A percentile compares a stretch with the other conserved stretches of the same genome.
Conservation (phyloP, 37 sponge, comb jelly and placozoan genomes). For the Crambe crambe region DNA sequence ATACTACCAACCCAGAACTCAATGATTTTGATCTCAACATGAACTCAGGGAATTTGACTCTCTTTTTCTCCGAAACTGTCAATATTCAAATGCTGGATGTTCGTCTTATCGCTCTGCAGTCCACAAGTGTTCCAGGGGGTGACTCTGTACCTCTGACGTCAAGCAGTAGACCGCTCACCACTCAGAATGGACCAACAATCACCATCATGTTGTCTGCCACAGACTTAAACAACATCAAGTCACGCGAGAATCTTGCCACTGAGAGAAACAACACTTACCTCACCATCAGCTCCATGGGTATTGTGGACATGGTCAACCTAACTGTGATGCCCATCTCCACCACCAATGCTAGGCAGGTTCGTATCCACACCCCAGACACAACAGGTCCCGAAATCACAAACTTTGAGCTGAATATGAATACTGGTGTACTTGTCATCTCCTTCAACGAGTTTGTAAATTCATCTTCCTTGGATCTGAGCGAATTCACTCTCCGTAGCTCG, state of each 20-base stretch:
- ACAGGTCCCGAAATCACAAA: slow-evolving; percentile 51
- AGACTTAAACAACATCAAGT: slow-evolving; percentile 81
- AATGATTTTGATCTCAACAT: slow-evolving; percentile 71
- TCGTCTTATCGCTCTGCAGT: slow-evolving; percentile 48
- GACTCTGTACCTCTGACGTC: slow-evolving; percentile 2
- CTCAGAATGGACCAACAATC: slow-evolving; percentile 30
- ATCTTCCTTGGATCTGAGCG: slow-evolving; percentile 47
- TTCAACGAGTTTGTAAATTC: slow-evolving; percentile 63
- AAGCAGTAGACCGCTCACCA: neutral
- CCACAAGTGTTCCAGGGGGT: neutral
- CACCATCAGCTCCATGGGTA: slow-evolving; percentile 30
- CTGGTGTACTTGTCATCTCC: slow-evolving; percentile 61
- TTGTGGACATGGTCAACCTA: slow-evolving; percentile 71
- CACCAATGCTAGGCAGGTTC: slow-evolving; percentile 40
- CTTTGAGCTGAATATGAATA: slow-evolving; percentile 67
- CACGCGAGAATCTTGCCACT: slow-evolving; percentile 51
- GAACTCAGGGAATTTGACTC: slow-evolving; percentile 57
- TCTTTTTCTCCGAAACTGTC: slow-evolving; percentile 86
- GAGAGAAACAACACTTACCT: slow-evolving; percentile 57
- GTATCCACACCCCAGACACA: slow-evolving; percentile 44
- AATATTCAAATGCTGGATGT: slow-evolving; percentile 51
- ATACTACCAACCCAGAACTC: slow-evolving; percentile 67
- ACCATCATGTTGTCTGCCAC: slow-evolving; percentile 32
- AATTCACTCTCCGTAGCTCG: slow-evolving; percentile 45
- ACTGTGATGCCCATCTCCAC: slow-evolving; percentile 29